Evolutionary conservation across 2,797 vertebrate species (phyloP).

Genomic region (Danio tinwini): DNA sequence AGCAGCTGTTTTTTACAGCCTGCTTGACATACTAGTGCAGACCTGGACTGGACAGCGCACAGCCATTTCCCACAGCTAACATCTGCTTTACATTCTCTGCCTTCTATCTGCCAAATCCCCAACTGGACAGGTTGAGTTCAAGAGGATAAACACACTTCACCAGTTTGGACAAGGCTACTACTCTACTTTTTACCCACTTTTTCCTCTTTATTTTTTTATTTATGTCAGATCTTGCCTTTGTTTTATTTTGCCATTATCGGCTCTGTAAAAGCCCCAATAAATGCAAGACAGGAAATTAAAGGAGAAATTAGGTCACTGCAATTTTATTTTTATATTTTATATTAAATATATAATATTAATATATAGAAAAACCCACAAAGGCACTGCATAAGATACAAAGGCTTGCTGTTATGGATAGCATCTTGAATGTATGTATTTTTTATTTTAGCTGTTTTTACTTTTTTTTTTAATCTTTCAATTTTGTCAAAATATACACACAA

Average conservation of each 20-base stretch:
- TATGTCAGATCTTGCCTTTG: background rate
- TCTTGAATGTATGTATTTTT: no score
- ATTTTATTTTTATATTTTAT: no score
- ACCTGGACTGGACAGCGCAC: conserved; percentile 63
- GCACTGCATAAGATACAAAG: no score
- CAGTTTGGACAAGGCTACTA: conserved; percentile 41
- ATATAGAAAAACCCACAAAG: no score
- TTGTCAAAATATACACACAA: background rate
- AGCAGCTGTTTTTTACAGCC: conserved; percentile 70
- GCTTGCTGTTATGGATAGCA: no score
- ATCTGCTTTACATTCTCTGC: conserved; percentile 65
- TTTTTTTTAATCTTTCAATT: no score
- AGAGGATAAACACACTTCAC: conserved; percentile 54
- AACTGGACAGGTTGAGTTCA: conserved; percentile 59
- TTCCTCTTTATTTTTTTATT: background rate
- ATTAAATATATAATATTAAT: no score
- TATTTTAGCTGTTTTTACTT: no score
- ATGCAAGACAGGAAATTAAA: background rate
- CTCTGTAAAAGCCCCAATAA: background rate
- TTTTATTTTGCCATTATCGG: background rate
- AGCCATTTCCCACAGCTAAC: conserved; percentile 60
- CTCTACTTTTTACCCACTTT: conserved; percentile 18
- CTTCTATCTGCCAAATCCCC: conserved; percentile 59
- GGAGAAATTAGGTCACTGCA: background rate
- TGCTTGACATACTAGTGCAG: conserved; percentile 65